Evolutionary conservation across 2,888 invertebrate genomes (phyloP), one percentile per base, ranked within the genome.

Genomic region (Cephus pulcher): DNA sequence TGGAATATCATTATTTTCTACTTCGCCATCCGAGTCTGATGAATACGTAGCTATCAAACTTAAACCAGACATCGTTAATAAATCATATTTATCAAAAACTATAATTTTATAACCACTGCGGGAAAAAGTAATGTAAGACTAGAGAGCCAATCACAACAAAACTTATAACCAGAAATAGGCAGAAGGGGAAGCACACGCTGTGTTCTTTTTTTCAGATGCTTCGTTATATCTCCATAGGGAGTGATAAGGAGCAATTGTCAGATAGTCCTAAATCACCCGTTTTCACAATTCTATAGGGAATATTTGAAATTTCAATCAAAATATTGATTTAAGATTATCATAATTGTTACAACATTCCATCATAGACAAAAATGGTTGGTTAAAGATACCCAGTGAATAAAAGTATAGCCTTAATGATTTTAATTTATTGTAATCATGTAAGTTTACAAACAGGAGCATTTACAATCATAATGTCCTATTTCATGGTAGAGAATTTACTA

Each of bases 11-110:
- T 81, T 37, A 34, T 76, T 80, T 11, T 77, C 82, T 74, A 86
- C 81, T 4, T 87, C 86, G 40, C 86, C 85, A 32, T 89, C 90
- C 4, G 89, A 86, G 73, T 87, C 88, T 37, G 90, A 90, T 6
- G 84, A 84, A 81, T 90, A 90, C 37, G 85, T 85, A 81, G 86
- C 83, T 80, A 90, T 86, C 70, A 89, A 86, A 78, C 82, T 83
- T 40, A 90, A 86, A 12, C 87, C 89, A 30, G 89, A 82, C 90
- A 90, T 89, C 12, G 15, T 3, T 12, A 9, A 34, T 34, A 71
- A 71, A 33, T 71, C 71, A 71, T 71, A 71, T 71, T 71, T 71
- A 71, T 56, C 56, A 23, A 56, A 56, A 56, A 23, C 9, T 56
- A 9, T 23, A 56, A 23, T 23, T 56, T 9, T 56, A 56, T 9